Base-by-base conservation (phyloP, 2,797 vertebrate genomes). In the Sternarchorhynchus goeldii region DNA sequence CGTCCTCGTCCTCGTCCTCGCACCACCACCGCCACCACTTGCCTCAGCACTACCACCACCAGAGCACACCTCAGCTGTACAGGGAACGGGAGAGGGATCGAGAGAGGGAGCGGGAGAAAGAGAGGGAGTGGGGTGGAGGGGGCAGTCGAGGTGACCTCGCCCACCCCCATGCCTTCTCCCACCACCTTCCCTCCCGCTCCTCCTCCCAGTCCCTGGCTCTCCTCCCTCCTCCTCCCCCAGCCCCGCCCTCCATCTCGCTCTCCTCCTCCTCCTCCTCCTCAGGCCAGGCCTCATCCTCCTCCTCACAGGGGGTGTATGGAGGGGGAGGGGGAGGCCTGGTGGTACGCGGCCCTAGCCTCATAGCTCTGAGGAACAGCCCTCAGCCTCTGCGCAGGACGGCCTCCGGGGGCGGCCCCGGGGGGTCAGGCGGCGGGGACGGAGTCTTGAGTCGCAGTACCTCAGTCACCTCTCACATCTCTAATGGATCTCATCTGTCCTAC, bases 401-500 rank as follows among this genome's bases (percentile, higher is more conserved):
- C 10, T 95, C 95, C 0, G 96, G 95, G 0, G 93, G 93, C 5
- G 93, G 95, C 7, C 90, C 92, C 0, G 93, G 95, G 36, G 94
- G 92, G 21, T 91, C 92, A 0, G 93, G 90, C 0, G 94, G 93
- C 14, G 66, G 87, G 39, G 90, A 94, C 58, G 85, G 93, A 73
- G 81, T 93, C 84, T 73, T 94, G 89, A 96, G 95, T 87, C 92
- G 96, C n/a, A 97, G 95, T 88, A 96, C 95, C 82, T 96, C 95
- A 8, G 95, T 97, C 75, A 96, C 95, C 34, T 96, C 96, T 29
- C 95, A 96, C 91, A 96, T 97, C 89, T 94, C 96, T 55, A 97
- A 96, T 0, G 96, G 96, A 80, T 96, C 95, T 41, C 95, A 96
- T 83, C 91, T 96, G 82, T 96, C 95, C 85, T 96, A 96, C 87